These are phyloP conservation scores for Tympanuchus pallidicinctus DNA, from an alignment of 2,113 vertebrate species.

Conservation along the genomic window DNA sequence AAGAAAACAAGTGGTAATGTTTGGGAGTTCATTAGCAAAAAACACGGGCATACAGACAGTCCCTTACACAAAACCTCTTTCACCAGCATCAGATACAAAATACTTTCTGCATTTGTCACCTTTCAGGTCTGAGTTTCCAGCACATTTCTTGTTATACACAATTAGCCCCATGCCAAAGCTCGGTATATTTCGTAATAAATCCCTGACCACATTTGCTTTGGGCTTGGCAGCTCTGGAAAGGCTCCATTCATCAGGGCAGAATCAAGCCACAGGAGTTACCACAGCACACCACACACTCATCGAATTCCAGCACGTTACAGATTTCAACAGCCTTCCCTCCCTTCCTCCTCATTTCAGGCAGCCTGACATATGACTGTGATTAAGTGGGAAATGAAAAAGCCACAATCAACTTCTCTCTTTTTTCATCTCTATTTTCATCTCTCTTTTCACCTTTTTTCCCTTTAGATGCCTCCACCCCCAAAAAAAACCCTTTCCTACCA, in stretches of 20 bases:
- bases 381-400: constrained; percentile 73
- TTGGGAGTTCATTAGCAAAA: constrained; percentile 74
- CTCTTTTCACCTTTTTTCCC: constrained; percentile 21
- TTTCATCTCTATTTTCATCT: constrained; percentile 66
- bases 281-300: constrained; percentile 68
- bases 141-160: constrained; percentile 80
- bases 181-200: constrained; percentile 83
- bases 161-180: constrained; percentile 83
- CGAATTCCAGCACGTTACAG: constrained; percentile 76
- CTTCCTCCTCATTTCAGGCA: constrained; percentile 66
- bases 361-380: constrained; percentile 84
- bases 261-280: constrained; percentile 71
- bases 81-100: constrained; percentile 76
- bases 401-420: constrained; percentile 69
- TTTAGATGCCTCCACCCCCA: not conserved
- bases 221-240: constrained; percentile 84
- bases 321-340: constrained; percentile 72
- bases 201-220: constrained; percentile 80
- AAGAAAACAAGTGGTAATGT: constrained; percentile 12
- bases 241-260: constrained; percentile 81
- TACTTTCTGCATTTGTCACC: constrained; percentile 82
- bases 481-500: not conserved
- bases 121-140: constrained; percentile 77
- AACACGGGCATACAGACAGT: constrained; percentile 75
- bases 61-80: constrained; percentile 80